Conservation (phyloP, 2,888 invertebrate species). For the Antitype chi region DNA sequence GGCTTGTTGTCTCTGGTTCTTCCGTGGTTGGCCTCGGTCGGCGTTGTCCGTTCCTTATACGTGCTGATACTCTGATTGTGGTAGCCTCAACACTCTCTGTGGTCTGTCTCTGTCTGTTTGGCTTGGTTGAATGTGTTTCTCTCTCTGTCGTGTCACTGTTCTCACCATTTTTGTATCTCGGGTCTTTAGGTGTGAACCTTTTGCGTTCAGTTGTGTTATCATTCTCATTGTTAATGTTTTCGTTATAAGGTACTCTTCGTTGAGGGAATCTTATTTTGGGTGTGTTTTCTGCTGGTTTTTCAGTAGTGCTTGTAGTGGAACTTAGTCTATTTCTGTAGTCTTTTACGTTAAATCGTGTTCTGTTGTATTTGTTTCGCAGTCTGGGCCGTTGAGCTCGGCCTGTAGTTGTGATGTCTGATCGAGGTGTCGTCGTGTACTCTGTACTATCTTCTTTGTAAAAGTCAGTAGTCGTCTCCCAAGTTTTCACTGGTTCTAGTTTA, state of each 20-base stretch:
- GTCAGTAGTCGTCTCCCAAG: conserved; percentile 79
- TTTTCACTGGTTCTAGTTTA: conserved; percentile 77
- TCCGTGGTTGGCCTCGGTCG: conserved; percentile 82
- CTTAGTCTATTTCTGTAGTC: conserved; percentile 93
- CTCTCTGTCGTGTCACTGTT: conserved; percentile 80
- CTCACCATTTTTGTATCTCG: conserved; percentile 79
- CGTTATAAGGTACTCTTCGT: conserved; percentile 85
- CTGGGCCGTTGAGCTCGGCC: conserved; percentile 80
- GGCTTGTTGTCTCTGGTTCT: conserved; percentile 78
- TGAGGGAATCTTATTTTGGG: conserved; percentile 88
- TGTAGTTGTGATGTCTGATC: conserved; percentile 77
- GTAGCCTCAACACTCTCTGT: conserved; percentile 80
- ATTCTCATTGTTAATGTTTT: conserved; percentile 77
- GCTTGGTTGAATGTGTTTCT: conserved; percentile 77
- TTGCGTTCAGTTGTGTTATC: conserved; percentile 88
- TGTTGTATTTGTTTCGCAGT: conserved; percentile 90
- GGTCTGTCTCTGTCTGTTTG: conserved; percentile 81
- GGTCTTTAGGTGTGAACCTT: conserved; percentile 89
- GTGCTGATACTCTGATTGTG: conserved; percentile 84
- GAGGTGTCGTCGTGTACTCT: conserved; percentile 79
- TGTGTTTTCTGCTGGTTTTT: conserved; percentile 78
- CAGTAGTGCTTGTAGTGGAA: conserved; percentile 88
- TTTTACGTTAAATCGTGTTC: conserved; percentile 94
- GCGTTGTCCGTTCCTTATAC: conserved; percentile 84
- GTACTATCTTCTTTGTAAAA: conserved; percentile 68